Evolutionary conservation across 2,797 vertebrate genomes (phyloP).

Genomic region (Crax fasciolata): DNA sequence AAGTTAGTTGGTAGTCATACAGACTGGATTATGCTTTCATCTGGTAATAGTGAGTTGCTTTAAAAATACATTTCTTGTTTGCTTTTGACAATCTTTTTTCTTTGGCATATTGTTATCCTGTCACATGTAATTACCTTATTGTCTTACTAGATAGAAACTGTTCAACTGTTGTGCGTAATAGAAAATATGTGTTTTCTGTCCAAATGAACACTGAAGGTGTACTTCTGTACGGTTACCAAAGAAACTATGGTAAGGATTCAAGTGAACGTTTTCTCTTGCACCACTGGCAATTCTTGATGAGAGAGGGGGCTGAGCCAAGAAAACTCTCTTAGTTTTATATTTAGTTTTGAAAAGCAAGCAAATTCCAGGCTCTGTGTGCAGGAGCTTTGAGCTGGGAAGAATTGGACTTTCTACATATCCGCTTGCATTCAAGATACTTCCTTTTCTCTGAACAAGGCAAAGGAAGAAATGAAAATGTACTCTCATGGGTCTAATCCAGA

Average conservation of each 20-base stretch:
- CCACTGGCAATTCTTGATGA: background rate
- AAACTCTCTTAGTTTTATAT: background rate
- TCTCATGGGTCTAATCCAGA: background rate
- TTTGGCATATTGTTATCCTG: background rate
- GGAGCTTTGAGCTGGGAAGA: background rate
- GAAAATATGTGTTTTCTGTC: background rate
- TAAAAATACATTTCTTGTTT: background rate
- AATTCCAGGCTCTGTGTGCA: background rate
- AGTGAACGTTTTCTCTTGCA: background rate
- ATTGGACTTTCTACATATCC: background rate
- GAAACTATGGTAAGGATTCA: background rate
- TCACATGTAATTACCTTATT: background rate
- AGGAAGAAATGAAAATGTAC: background rate
- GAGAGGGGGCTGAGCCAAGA: background rate
- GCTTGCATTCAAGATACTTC: background rate
- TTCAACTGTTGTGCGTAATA: background rate
- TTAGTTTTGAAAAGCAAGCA: background rate
- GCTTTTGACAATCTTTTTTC: background rate
- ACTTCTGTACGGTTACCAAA: background rate
- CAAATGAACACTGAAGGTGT: background rate
- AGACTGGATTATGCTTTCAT: background rate
- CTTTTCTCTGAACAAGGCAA: background rate
- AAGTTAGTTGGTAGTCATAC: background rate
- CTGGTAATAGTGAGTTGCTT: background rate
- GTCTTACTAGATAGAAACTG: slow-evolving; percentile 4